Conservation (phyloP, 23 tunicate genomes). For the Oikopleura albicans region DNA sequence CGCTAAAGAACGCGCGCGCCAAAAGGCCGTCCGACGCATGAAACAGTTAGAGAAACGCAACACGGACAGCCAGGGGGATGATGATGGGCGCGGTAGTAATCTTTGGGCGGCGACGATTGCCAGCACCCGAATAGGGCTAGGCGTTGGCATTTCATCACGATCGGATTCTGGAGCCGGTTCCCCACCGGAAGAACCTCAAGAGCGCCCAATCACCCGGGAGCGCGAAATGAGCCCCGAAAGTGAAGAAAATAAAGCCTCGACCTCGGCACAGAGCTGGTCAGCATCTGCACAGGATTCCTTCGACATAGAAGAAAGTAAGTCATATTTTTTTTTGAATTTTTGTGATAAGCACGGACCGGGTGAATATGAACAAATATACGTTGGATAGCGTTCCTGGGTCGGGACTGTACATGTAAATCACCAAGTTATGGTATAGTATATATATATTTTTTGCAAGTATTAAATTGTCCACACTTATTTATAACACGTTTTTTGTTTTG, state of each 20-base stretch:
- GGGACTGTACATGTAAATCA: too few species aligned
- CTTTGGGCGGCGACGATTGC: constrained; percentile 16
- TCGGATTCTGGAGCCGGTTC: not conserved
- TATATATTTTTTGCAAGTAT: too few species aligned
- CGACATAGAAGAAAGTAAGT: constrained; percentile 14
- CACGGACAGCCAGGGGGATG: not conserved
- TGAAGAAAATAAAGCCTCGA: not conserved
- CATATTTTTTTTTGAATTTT: constrained; percentile 16
- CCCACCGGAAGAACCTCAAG: not conserved
- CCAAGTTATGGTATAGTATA: too few species aligned
- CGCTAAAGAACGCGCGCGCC: constrained; percentile 45
- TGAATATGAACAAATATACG: too few species aligned
- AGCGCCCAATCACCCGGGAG: not conserved
- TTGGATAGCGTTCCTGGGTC: too few species aligned
- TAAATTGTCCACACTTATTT: too few species aligned
- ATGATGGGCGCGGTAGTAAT: not conserved
- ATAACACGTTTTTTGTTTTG: too few species aligned
- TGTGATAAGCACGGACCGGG: not conserved
- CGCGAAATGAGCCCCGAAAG: not conserved
- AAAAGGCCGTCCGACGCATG: constrained; percentile 27
- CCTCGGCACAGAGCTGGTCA: not conserved
- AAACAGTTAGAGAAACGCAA: constrained; percentile 17
- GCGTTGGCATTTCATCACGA: not conserved
- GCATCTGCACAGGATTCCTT: constrained; percentile 12
- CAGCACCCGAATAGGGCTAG: not conserved